A percentile compares a stretch with the other conserved stretches of the same genome.
Evolutionary conservation across 2,113 vertebrate species (phyloP).

Genomic region (Lasiurus cinereus): DNA sequence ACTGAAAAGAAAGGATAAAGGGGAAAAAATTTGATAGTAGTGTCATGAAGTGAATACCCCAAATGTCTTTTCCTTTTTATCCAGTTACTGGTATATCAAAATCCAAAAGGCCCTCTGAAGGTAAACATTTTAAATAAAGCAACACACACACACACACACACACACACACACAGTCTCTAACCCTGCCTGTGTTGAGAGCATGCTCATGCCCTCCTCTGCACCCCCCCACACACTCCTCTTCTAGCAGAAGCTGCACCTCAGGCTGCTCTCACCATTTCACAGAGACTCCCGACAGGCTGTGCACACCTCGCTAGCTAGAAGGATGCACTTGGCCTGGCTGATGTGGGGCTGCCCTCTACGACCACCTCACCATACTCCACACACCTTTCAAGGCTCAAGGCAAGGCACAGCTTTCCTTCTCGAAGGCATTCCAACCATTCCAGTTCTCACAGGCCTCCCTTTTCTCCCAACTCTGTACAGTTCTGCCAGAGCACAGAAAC

Average conservation of each 20-base stretch:
- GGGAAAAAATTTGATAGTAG: neutral
- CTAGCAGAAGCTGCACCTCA: neutral
- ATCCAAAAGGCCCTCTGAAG: neutral
- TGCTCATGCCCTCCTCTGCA: neutral
- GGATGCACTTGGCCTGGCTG: neutral
- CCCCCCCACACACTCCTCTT: no score
- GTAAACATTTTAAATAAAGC: conserved; percentile 51
- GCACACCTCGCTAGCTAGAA: neutral
- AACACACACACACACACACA: neutral
- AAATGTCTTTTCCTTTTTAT: conserved; percentile 12
- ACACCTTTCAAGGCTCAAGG: neutral
- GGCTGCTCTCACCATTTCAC: neutral
- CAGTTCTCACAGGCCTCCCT: neutral
- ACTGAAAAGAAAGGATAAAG: neutral
- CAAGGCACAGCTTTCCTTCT: neutral
- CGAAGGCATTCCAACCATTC: neutral
- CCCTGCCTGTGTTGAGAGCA: neutral
- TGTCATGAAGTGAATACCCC: neutral
- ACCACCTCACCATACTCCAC: neutral
- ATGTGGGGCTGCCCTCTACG: neutral
- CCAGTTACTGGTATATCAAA: neutral
- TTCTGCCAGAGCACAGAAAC: neutral
- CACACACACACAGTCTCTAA: neutral
- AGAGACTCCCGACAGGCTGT: accelerated
- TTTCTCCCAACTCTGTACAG: neutral